Evolutionary conservation across 2,797 vertebrate species (phyloP).

Genomic region (Botia kubotai): DNA sequence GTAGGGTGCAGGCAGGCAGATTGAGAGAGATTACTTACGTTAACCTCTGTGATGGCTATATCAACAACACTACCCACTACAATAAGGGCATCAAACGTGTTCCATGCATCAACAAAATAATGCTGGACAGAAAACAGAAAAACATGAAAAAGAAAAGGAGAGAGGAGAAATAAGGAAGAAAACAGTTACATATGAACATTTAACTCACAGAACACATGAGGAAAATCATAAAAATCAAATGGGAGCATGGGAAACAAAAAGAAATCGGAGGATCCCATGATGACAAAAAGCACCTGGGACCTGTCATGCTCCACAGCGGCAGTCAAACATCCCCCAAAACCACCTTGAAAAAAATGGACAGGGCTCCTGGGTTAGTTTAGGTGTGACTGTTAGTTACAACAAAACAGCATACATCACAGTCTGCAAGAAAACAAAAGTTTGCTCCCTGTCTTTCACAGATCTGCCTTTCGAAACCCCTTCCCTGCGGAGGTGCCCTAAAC

Average conservation of each 20-base stretch:
- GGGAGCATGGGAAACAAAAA: constrained; percentile 60
- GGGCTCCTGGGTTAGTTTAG: constrained; percentile 74
- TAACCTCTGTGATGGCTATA: constrained; percentile 99
- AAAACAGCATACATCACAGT: constrained; percentile 69
- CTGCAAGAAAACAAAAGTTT: constrained; percentile 56
- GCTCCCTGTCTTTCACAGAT: constrained; percentile 30
- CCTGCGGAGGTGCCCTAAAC: constrained; percentile 36
- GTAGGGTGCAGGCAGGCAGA: constrained; percentile 76
- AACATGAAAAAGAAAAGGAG: constrained; percentile 69
- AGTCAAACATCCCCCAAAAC: constrained; percentile 63
- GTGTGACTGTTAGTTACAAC: constrained; percentile 78
- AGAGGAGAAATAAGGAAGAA: constrained; percentile 71
- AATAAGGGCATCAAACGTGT: constrained; percentile 99
- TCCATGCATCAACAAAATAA: constrained; percentile 99
- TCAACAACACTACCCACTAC: constrained; percentile 99
- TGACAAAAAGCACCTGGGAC: constrained; percentile 71
- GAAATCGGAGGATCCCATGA: constrained; percentile 68
- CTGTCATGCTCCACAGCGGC: constrained; percentile 77
- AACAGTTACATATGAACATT: constrained; percentile 78
- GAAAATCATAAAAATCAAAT: constrained; percentile 70
- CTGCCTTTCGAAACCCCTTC: constrained; percentile 1
- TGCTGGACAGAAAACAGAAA: constrained; percentile 82
- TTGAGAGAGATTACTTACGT: constrained; percentile 96
- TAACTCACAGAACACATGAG: constrained; percentile 76
- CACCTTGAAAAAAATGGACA: constrained; percentile 63